These are phyloP conservation scores for Centropus bengalensis DNA, from an alignment of 2,113 vertebrate genomes.

Conservation along the genomic window DNA sequence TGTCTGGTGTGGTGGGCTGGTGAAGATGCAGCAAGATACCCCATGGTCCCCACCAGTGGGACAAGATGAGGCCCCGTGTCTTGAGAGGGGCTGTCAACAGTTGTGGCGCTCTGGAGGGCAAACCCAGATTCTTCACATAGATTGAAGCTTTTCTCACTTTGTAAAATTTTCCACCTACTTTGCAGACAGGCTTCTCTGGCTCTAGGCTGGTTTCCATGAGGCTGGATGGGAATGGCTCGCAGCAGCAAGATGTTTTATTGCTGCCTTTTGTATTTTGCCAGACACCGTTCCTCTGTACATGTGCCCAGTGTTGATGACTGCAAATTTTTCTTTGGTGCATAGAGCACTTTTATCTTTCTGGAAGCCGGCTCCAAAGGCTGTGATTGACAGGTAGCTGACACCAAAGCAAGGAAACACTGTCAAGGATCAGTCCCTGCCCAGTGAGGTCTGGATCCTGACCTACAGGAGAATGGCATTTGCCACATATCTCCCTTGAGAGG, in stretches of 20 bases:
- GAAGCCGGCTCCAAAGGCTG: background rate
- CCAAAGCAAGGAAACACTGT: background rate
- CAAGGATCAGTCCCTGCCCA: rapidly evolving
- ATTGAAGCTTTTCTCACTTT: background rate
- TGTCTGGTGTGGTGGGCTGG: background rate
- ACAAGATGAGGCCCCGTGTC: rapidly evolving
- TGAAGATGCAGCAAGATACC: background rate
- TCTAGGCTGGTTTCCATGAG: slow-evolving; percentile 20
- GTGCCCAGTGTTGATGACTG: background rate
- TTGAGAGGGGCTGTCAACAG: background rate
- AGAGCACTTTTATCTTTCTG: background rate
- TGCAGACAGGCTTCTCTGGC: background rate
- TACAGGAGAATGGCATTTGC: background rate
- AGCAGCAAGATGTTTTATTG: slow-evolving; percentile 32
- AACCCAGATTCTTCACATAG: background rate
- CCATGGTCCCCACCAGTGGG: background rate
- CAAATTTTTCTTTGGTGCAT: background rate
- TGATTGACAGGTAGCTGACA: background rate
- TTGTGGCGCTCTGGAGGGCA: rapidly evolving
- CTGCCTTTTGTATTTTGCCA: slow-evolving; percentile 40
- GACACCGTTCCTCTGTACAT: slow-evolving; percentile 7
- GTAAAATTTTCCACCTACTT: slow-evolving; percentile 23
- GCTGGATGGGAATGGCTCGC: background rate
- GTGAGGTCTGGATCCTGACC: background rate
- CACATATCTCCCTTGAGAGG: rapidly evolving